Conservation (phyloP, 2,888 invertebrate genomes). For the Fragum whitleyi region DNA sequence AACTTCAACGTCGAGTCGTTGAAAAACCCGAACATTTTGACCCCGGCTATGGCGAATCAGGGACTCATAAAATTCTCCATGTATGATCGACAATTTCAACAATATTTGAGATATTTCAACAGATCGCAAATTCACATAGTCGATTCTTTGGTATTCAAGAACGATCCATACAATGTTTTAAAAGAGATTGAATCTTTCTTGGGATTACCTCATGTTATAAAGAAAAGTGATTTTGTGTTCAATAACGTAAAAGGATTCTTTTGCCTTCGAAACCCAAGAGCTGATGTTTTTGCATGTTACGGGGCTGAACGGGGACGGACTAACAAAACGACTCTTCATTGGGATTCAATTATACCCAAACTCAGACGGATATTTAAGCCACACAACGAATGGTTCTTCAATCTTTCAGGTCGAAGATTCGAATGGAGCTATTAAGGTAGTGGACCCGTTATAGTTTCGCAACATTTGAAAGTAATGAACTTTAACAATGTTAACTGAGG, state of each 20-base stretch:
- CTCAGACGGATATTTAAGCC: constrained; percentile 76
- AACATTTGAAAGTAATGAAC: no score
- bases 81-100: constrained; percentile 90
- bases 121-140: constrained; percentile 96
- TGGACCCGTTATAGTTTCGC: no score
- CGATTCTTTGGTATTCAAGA: constrained; percentile 86
- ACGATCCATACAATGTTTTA: constrained; percentile 73
- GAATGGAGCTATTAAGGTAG: no score
- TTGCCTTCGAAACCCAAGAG: constrained; percentile 89
- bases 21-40: no score
- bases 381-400: constrained; percentile 86
- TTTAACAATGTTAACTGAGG: no score
- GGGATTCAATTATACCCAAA: background rate
- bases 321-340: constrained; percentile 77
- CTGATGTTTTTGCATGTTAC: constrained; percentile 90
- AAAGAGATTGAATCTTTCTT: constrained; percentile 76
- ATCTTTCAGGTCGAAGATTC: constrained; percentile 95
- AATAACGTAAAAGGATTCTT: constrained; percentile 98
- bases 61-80: constrained; percentile 53
- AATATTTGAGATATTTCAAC: constrained; percentile 96
- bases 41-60: no score
- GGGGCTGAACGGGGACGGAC: constrained; percentile 93
- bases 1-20: no score
- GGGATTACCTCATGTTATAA: constrained; percentile 69
- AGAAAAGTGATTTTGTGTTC: constrained; percentile 94